phyloP scores from a whole-genome alignment of 53 echinoderm and acorn worm genomes.

The Paracentrotus lividus region DNA sequence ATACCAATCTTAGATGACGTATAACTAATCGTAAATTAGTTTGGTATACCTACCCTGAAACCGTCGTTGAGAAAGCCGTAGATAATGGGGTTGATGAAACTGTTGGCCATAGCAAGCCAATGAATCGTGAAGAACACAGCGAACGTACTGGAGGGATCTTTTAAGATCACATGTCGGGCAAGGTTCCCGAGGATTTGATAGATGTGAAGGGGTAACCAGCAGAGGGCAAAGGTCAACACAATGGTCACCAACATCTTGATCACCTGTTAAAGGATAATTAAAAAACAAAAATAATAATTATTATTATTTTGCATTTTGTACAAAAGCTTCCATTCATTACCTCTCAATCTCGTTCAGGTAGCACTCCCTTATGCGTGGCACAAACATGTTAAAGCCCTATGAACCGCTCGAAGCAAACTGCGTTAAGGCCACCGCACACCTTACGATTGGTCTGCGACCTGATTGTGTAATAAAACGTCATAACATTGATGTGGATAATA shows the following conservation, averaged over 20 bases:
- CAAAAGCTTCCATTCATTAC: too few relatives aligned
- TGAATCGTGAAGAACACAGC: constrained; percentile 80
- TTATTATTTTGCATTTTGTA: too few relatives aligned
- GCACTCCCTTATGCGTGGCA: too few relatives aligned
- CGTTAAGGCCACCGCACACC: too few relatives aligned
- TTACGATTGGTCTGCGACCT: too few relatives aligned
- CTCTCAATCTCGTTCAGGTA: too few relatives aligned
- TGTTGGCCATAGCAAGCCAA: constrained; percentile 93
- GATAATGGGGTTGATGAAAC: constrained; percentile 92
- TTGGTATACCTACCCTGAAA: constrained; percentile 78
- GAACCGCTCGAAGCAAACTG: too few relatives aligned
- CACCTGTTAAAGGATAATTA: constrained; percentile 69
- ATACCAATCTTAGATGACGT: not conserved
- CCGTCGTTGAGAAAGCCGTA: constrained; percentile 96
- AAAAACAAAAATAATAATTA: not conserved
- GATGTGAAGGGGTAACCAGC: constrained; percentile 86
- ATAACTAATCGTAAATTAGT: not conserved
- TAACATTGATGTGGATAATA: too few relatives aligned
- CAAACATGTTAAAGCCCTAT: too few relatives aligned
- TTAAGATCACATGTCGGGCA: not conserved
- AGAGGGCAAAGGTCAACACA: constrained; percentile 88
- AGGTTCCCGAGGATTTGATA: constrained; percentile 77
- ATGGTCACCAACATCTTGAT: constrained; percentile 94
- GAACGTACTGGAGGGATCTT: constrained; percentile 74
- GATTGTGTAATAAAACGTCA: too few relatives aligned